Conservation (phyloP, 2,113 vertebrate genomes). For the Laterallus jamaicensis region DNA sequence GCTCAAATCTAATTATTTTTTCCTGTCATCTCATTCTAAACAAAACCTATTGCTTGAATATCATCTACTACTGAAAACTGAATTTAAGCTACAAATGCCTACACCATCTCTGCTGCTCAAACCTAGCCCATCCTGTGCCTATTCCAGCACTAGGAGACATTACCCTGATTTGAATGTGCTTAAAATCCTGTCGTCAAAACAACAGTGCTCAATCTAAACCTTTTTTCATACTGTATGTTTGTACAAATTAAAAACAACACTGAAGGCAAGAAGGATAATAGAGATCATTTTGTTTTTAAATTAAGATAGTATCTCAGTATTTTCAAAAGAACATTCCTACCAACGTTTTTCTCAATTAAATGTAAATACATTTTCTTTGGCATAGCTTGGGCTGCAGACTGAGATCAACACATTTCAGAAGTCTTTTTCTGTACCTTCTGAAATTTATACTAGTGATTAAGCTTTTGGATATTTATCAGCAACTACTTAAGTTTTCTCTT, state of each 20-base stretch:
- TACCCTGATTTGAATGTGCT: background rate
- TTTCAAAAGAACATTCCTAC: background rate
- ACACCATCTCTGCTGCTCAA: background rate
- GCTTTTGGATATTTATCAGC: constrained; percentile 46
- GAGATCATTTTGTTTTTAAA: background rate
- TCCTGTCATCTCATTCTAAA: too few species aligned
- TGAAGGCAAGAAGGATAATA: background rate
- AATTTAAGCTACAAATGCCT: background rate
- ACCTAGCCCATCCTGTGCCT: fast-evolving
- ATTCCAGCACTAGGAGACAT: background rate
- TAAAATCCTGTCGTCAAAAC: background rate
- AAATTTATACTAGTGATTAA: constrained; percentile 27
- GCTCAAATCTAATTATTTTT: too few species aligned
- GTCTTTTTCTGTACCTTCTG: background rate
- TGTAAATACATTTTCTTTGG: constrained; percentile 40
- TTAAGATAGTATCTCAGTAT: background rate
- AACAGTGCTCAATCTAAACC: background rate
- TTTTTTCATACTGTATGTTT: background rate
- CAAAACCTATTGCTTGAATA: too few species aligned
- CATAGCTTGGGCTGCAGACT: background rate
- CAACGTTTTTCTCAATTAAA: constrained; percentile 28
- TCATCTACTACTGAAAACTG: background rate
- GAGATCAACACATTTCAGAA: constrained; percentile 30
- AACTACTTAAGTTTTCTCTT: constrained; percentile 28
- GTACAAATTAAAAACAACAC: background rate